These are phyloP conservation scores for Meriones psammophilus DNA, from an alignment of 2,797 vertebrate species.

Conservation along the genomic window DNA sequence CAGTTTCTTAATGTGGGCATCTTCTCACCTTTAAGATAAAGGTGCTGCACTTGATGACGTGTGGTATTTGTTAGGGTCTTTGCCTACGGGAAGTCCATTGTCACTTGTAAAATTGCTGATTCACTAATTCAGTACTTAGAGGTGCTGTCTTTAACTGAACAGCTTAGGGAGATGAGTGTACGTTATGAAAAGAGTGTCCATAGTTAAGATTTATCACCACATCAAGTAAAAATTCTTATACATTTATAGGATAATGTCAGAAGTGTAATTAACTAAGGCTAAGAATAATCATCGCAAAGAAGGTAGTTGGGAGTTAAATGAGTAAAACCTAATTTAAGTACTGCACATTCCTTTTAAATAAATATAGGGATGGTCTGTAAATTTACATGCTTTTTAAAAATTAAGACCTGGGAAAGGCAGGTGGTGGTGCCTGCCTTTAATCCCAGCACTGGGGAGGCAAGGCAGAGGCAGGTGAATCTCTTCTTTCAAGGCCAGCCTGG, in stretches of 20 bases:
- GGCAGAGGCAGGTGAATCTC: neutral
- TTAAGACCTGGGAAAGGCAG: neutral
- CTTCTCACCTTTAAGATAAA: slow-evolving; percentile 53
- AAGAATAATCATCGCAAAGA: slow-evolving; percentile 36
- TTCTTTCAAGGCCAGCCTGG: neutral
- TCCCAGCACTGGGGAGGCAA: neutral
- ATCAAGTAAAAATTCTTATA: slow-evolving; percentile 57
- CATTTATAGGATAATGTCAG: neutral
- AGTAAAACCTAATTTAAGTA: slow-evolving; percentile 70
- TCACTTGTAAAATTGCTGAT: slow-evolving; percentile 36
- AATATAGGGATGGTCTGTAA: slow-evolving; percentile 55
- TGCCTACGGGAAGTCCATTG: slow-evolving; percentile 25
- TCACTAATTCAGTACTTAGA: slow-evolving; percentile 55
- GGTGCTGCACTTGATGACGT: slow-evolving; percentile 17
- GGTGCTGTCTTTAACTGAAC: slow-evolving; percentile 26
- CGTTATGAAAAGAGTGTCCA: neutral
- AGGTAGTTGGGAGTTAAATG: slow-evolving; percentile 21
- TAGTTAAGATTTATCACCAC: slow-evolving; percentile 48
- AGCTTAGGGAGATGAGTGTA: slow-evolving; percentile 42
- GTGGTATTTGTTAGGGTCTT: neutral
- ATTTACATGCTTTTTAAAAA: neutral
- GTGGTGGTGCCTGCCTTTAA: neutral
- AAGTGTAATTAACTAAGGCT: slow-evolving; percentile 61
- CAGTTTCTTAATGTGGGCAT: slow-evolving; percentile 7
- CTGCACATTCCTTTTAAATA: slow-evolving; percentile 59